A percentile compares a stretch with the other conserved stretches of the same genome.
Evolutionary conservation across 2,113 vertebrate genomes (phyloP).

Genomic region (Hyperopisus bebe): DNA sequence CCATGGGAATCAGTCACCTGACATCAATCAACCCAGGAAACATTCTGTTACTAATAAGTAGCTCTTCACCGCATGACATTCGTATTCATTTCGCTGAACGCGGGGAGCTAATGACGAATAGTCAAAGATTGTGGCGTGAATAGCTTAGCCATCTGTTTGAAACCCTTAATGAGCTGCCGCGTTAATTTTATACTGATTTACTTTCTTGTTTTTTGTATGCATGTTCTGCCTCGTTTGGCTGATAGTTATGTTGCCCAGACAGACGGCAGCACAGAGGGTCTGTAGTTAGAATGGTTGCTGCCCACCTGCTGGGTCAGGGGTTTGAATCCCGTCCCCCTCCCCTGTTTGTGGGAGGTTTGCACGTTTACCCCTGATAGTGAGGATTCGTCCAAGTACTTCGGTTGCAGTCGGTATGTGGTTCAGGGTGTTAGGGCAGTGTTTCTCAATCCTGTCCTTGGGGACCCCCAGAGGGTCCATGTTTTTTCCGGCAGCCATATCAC

Average conservation of each 20-base stretch:
- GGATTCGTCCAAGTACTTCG: not conserved
- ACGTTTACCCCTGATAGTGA: not conserved
- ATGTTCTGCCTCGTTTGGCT: not conserved
- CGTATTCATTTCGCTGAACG: not conserved
- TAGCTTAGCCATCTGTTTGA: slow-evolving; percentile 2
- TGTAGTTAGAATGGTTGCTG: not conserved
- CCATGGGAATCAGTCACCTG: not conserved
- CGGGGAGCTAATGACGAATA: not conserved
- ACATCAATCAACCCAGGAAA: not conserved
- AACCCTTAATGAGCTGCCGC: not conserved
- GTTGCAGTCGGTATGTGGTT: not conserved
- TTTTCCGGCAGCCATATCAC: no score
- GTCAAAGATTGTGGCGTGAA: not conserved
- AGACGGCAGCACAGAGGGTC: not conserved
- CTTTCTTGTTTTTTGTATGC: not conserved
- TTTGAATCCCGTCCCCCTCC: not conserved
- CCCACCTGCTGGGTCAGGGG: not conserved
- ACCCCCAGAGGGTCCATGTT: no score
- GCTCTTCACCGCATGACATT: not conserved
- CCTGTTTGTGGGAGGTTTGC: not conserved
- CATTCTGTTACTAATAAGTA: not conserved
- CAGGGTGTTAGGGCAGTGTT: no score
- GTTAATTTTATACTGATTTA: not conserved
- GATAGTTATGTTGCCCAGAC: not conserved
- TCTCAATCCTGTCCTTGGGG: no score